Evolutionary conservation across 2,888 invertebrate species (phyloP).

Genomic region (Smittia sp.): DNA sequence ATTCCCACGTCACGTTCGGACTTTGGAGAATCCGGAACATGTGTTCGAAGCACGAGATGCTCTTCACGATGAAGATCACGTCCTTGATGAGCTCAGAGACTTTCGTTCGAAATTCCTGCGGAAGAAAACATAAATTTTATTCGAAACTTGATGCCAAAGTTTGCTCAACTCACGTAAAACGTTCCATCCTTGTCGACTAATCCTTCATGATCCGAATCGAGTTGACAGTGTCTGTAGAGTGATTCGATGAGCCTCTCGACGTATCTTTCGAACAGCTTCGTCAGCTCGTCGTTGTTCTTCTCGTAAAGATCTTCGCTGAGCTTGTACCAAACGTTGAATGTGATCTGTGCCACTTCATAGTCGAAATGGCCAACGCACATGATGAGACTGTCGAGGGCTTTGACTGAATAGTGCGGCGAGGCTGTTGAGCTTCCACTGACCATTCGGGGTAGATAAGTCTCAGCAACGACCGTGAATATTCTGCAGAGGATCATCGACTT

Average conservation of each 20-base stretch:
- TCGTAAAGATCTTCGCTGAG: conserved; percentile 92
- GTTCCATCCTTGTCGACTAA: conserved; percentile 80
- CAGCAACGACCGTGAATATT: conserved; percentile 91
- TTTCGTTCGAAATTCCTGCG: conserved; percentile 72
- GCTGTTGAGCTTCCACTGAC: conserved; percentile 62
- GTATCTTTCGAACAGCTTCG: conserved; percentile 81
- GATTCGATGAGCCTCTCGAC: conserved; percentile 87
- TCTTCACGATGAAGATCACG: conserved; percentile 93
- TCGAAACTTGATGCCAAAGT: not conserved
- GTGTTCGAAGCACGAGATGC: conserved; percentile 85
- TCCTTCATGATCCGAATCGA: conserved; percentile 91
- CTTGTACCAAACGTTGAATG: conserved; percentile 96
- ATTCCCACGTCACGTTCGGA: conserved; percentile 81
- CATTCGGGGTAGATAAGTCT: conserved; percentile 84
- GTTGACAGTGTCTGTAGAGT: conserved; percentile 89
- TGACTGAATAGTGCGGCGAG: conserved; percentile 71
- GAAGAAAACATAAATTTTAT: conserved; percentile 36
- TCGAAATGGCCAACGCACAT: conserved; percentile 95
- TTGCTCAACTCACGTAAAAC: conserved; percentile 61
- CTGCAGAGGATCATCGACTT: conserved; percentile 92
- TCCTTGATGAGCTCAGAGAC: conserved; percentile 94
- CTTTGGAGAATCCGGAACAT: conserved; percentile 77
- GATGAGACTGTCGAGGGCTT: conserved; percentile 83
- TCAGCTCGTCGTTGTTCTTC: conserved; percentile 76
- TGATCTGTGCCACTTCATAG: conserved; percentile 90